A percentile compares a stretch with the other conserved stretches of the same genome.
Evolutionary conservation across 2,797 vertebrate species (phyloP).

Genomic region (Galagoides demidoff): DNA sequence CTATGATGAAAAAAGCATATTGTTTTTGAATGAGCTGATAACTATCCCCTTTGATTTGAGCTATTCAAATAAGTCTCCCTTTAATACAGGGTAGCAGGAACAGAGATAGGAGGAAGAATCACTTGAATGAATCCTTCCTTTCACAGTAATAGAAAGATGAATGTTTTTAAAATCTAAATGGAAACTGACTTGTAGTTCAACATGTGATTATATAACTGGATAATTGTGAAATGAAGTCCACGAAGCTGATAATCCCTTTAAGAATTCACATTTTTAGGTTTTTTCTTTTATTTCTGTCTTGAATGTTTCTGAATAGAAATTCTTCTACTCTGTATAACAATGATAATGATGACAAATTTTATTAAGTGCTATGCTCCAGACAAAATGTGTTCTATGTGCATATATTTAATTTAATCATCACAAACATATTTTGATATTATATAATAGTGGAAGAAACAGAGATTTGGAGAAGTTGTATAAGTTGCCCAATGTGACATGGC

Average conservation of each 20-base stretch:
- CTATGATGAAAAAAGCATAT: not conserved
- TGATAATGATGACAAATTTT: not conserved
- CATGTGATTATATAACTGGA: not conserved
- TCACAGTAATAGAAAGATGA: not conserved
- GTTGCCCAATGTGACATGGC: not conserved
- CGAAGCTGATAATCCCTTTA: not conserved
- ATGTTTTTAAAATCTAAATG: not conserved
- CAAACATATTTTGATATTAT: slow-evolving; percentile 32
- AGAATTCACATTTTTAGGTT: not conserved
- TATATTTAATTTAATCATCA: slow-evolving; percentile 38
- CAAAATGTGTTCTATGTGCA: not conserved
- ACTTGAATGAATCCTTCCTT: not conserved
- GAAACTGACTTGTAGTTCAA: not conserved
- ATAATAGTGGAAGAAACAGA: slow-evolving; percentile 48
- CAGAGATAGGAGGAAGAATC: not conserved
- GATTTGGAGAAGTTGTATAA: not conserved
- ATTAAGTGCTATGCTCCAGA: not conserved
- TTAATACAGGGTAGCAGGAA: not conserved
- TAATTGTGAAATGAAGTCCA: slow-evolving; percentile 28
- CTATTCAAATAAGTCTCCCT: not conserved
- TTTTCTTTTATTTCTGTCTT: not conserved
- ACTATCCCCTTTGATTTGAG: not conserved
- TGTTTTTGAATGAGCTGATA: not conserved
- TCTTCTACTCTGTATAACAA: not conserved
- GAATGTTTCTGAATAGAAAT: slow-evolving; percentile 43